Conservation (phyloP, 2,797 vertebrate genomes). For the Chloroceryle inda region DNA sequence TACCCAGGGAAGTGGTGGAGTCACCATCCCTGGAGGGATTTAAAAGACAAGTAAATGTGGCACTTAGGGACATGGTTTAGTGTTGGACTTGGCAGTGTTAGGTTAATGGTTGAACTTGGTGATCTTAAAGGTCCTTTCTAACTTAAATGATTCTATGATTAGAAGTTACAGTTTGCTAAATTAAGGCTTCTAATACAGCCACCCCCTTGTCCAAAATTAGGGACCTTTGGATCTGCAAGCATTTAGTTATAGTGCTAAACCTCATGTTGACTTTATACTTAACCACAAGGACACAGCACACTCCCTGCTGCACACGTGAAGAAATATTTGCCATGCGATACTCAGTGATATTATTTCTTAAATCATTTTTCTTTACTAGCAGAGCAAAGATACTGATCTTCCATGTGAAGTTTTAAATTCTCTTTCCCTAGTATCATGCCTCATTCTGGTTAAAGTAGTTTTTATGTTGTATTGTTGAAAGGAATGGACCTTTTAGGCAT, state of each 20-base stretch:
- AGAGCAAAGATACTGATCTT: neutral
- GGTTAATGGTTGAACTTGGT: neutral
- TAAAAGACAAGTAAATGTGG: neutral
- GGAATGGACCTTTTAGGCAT: neutral
- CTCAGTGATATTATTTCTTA: neutral
- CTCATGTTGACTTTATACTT: neutral
- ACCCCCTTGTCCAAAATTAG: neutral
- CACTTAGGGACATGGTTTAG: neutral
- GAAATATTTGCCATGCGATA: neutral
- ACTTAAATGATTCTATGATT: neutral
- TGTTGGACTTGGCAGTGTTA: neutral
- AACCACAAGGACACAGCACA: neutral
- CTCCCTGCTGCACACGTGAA: neutral
- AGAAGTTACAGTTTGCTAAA: neutral
- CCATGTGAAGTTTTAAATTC: neutral
- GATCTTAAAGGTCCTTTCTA: neutral
- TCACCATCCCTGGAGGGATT: neutral
- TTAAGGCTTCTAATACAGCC: neutral
- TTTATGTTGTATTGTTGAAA: neutral
- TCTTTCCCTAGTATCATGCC: neutral
- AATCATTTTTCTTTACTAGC: slow-evolving; percentile 2
- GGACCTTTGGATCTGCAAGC: neutral
- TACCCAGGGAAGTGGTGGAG: neutral
- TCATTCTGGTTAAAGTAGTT: neutral
- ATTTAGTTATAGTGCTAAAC: neutral